These are phyloP conservation scores for Teleogryllus oceanicus DNA, from an alignment of 2,888 invertebrate species.

Conservation along the genomic window DNA sequence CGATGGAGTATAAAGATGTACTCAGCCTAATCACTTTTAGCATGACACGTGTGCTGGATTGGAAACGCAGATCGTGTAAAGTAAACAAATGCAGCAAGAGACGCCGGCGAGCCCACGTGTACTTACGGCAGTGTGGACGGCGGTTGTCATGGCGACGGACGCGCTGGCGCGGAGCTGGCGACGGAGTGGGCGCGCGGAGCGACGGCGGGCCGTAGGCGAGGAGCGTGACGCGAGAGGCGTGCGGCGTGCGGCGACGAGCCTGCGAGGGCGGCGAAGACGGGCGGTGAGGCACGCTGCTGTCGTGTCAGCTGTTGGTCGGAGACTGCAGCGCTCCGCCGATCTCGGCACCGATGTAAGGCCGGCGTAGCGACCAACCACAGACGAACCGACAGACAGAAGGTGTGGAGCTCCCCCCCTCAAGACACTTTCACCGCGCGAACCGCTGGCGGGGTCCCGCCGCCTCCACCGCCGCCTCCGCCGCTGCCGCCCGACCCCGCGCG, in stretches of 20 bases:
- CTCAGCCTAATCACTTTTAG: too few species aligned
- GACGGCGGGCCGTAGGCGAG: neutral
- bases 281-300: neutral
- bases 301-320: constrained; percentile 9
- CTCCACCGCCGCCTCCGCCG: too few species aligned
- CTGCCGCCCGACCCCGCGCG: too few species aligned
- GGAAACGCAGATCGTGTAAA: neutral
- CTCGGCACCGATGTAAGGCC: neutral
- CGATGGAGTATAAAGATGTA: too few species aligned
- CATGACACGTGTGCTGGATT: neutral
- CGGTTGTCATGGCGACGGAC: constrained; percentile 5
- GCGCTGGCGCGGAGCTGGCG: neutral
- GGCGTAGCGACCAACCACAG: constrained; percentile 6
- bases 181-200: neutral
- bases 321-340: neutral
- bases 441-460: too few species aligned
- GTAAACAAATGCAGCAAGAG: neutral
- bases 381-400: neutral
- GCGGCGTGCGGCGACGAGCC: neutral
- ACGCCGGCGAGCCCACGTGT: neutral
- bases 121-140: neutral
- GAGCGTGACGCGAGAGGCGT: too few species aligned
- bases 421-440: neutral
- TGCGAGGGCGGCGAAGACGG: neutral
- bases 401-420: neutral